Conservation (phyloP, 2,888 invertebrate genomes). For the Horisme vitalbata region DNA sequence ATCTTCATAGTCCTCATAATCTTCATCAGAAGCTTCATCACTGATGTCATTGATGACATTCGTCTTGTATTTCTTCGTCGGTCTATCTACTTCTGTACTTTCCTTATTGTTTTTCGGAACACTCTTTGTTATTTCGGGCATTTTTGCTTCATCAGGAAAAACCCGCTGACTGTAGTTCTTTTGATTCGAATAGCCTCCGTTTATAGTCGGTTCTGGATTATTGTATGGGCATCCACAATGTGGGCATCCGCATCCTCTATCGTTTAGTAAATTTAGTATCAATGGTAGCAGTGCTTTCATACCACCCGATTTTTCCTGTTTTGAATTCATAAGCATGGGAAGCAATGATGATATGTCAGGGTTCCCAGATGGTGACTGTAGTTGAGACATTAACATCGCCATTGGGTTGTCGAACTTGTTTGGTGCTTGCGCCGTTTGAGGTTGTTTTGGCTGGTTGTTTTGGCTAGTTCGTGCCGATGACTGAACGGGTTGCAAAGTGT, state of each 20-base stretch:
- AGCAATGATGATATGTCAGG: constrained; percentile 27
- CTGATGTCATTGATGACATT: constrained; percentile 34
- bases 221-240: constrained; percentile 43
- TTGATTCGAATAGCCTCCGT: constrained; percentile 50
- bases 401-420: constrained; percentile 33
- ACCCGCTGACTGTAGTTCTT: constrained; percentile 41
- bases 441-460: constrained; percentile 28
- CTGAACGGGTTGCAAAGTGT: constrained; percentile 40
- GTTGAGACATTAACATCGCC: constrained; percentile 41
- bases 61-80: constrained; percentile 25
- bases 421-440: constrained; percentile 6
- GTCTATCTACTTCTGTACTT: constrained; percentile 1
- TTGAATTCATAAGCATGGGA: constrained; percentile 32
- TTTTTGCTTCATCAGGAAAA: neutral
- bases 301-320: constrained; percentile 47
- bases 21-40: constrained; percentile 44
- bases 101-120: constrained; percentile 9
- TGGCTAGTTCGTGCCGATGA: constrained; percentile 19
- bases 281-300: constrained; percentile 63
- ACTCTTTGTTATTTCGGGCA: neutral
- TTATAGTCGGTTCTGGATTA: constrained; percentile 41
- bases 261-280: constrained; percentile 62
- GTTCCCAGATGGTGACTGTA: constrained; percentile 27
- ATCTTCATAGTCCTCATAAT: constrained; percentile 30
- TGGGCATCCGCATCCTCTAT: constrained; percentile 51